Conservation (phyloP, 2,113 vertebrate genomes). For the Tinamus guttatus region DNA sequence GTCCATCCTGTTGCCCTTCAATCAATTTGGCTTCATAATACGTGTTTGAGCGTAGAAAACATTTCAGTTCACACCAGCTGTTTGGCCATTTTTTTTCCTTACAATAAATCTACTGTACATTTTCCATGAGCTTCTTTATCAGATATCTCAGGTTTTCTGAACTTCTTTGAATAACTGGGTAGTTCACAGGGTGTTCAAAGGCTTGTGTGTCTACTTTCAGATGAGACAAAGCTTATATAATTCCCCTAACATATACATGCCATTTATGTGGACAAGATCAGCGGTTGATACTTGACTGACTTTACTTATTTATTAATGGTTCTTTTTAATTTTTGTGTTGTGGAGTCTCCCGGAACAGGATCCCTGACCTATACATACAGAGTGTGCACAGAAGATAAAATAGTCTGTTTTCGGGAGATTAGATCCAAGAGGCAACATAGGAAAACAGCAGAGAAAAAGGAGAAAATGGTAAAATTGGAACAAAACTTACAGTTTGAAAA, state of each 20-base stretch:
- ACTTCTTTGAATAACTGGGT: neutral
- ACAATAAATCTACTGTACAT: neutral
- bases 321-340: neutral
- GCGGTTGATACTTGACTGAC: neutral
- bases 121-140: neutral
- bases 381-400: neutral
- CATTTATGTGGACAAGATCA: neutral
- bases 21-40: neutral
- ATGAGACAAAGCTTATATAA: neutral
- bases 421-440: neutral
- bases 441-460: neutral
- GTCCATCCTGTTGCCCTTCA: neutral
- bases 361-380: neutral
- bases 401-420: neutral
- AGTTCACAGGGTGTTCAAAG: neutral
- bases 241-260: neutral
- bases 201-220: neutral
- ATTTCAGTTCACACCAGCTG: neutral
- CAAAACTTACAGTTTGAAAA: neutral
- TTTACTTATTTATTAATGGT: neutral
- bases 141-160: neutral
- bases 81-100: neutral
- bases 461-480: neutral
- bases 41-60: neutral
- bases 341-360: neutral